These are phyloP conservation scores for Heliconius hewitsoni DNA, from an alignment of 1,140 invertebrate genomes.

Conservation along the genomic window DNA sequence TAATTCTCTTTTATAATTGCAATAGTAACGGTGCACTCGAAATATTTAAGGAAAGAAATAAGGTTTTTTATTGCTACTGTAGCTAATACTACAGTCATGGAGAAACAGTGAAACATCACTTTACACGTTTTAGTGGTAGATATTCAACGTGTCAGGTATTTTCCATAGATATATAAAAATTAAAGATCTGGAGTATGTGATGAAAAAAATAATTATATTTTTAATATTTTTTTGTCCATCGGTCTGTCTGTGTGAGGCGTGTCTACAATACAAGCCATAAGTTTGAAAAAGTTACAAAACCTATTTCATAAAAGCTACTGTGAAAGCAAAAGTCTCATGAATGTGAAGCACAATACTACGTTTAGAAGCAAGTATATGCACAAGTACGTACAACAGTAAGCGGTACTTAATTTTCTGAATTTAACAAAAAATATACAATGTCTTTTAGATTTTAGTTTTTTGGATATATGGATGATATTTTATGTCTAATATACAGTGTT, in stretches of 20 bases:
- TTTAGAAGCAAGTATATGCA: slow-evolving; percentile 16
- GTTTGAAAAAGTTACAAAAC: slow-evolving; percentile 2
- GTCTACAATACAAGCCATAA: neutral
- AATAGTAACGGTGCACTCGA: neutral
- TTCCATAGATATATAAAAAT: no score
- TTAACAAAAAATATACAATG: neutral
- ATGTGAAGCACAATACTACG: slow-evolving; percentile 17
- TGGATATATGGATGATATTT: no score
- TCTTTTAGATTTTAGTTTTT: neutral
- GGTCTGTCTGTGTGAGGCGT: no score
- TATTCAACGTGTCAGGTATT: no score
- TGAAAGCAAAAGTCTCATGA: slow-evolving; percentile 17
- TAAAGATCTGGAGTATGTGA: no score
- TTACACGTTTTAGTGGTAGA: no score
- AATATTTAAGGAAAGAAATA: neutral
- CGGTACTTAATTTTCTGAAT: slow-evolving; percentile 16
- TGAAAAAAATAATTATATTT: no score
- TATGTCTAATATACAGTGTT: no score
- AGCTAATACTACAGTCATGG: neutral
- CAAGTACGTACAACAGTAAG: neutral
- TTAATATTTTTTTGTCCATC: no score
- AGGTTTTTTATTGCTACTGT: neutral
- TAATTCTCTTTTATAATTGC: neutral
- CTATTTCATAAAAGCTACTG: neutral
- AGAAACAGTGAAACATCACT: no score